Percentiles rank a stretch among this genome's conserved stretches.
Conservation (phyloP, 2,888 invertebrate genomes). For the Tipula helvola region DNA sequence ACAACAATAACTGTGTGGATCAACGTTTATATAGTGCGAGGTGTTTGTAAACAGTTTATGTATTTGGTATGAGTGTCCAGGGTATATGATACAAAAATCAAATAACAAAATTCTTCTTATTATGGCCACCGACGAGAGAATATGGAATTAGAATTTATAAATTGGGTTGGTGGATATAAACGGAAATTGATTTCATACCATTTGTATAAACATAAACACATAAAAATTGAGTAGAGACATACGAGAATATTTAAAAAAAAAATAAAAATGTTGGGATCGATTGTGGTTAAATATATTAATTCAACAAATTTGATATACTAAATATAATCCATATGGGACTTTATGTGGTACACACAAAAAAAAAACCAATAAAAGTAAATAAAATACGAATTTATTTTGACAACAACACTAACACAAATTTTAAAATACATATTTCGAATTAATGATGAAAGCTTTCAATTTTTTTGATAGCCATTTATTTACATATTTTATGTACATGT, state of each 20-base stretch:
- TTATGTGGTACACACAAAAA: neutral
- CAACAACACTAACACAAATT: neutral
- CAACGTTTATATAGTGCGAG: neutral
- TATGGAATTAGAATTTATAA: neutral
- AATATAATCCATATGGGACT: neutral
- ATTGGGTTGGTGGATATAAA: neutral
- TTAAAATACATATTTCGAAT: neutral
- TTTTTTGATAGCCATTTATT: neutral
- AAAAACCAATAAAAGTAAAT: neutral
- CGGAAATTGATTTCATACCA: neutral
- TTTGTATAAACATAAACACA: neutral
- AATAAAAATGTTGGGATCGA: neutral
- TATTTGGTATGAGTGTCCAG: neutral
- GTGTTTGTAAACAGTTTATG: neutral
- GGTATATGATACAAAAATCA: neutral
- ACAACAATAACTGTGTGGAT: neutral
- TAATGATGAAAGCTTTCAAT: neutral
- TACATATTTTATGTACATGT: neutral
- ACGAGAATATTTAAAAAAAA: neutral
- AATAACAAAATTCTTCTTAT: neutral
- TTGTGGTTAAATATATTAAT: neutral
- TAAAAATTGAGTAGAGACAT: neutral
- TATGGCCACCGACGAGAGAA: neutral
- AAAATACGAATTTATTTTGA: neutral
- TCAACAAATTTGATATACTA: neutral